A percentile compares a stretch with the other conserved stretches of the same genome.
Evolutionary conservation across 2,113 vertebrate species (phyloP).

Genomic region (Podarcis muralis): DNA sequence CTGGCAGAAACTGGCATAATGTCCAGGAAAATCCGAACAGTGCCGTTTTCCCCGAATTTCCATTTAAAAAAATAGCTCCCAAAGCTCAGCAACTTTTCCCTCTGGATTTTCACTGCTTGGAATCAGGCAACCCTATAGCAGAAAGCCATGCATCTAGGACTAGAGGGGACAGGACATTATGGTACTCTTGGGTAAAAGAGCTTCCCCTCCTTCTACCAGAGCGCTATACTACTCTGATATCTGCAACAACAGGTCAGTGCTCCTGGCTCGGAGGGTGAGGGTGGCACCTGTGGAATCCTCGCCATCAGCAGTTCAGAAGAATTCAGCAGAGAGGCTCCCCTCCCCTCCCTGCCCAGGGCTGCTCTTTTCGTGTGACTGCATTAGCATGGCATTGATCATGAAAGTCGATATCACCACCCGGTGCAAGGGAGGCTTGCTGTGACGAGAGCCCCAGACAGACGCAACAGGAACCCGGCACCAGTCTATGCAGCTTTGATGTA

Average conservation of each 20-base stretch:
- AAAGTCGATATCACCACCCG: too few relatives aligned
- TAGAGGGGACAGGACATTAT: neutral
- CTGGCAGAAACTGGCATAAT: too few relatives aligned
- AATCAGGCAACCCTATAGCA: neutral
- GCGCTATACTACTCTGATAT: neutral
- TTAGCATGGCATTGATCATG: neutral
- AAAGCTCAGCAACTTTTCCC: too few relatives aligned
- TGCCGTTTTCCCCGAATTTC: too few relatives aligned
- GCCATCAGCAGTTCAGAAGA: neutral
- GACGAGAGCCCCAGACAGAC: neutral
- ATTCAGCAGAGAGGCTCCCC: neutral
- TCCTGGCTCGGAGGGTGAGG: neutral
- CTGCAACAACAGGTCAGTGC: neutral
- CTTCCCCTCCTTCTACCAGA: neutral
- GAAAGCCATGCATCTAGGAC: neutral
- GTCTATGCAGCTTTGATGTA: neutral
- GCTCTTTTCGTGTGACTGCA: neutral
- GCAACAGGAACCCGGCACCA: neutral
- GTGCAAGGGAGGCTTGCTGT: too few relatives aligned
- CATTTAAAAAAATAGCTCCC: too few relatives aligned
- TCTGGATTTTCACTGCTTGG: too few relatives aligned
- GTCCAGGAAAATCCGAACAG: too few relatives aligned
- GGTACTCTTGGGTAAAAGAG: neutral
- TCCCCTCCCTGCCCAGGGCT: too few relatives aligned
- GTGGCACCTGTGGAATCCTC: neutral